Base-by-base conservation (phyloP, 37 sponge, comb jelly and placozoan species). In the Chondrosia reniformis region DNA sequence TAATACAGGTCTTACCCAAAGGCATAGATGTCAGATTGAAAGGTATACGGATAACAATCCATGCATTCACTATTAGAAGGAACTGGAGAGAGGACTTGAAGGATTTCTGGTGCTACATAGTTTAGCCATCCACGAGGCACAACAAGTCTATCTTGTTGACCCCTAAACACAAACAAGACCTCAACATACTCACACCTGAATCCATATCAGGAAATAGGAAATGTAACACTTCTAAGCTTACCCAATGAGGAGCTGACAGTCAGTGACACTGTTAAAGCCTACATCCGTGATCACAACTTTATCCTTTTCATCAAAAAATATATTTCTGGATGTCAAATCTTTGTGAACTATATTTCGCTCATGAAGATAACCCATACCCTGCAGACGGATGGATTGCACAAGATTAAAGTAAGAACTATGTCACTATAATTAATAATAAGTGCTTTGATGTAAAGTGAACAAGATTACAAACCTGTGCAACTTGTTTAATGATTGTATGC, bases 1-100 rank as follows among this genome's bases (percentile, higher is more conserved):
- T n/a, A n/a, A n/a, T n/a, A n/a, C n/a, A n/a, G n/a, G n/a, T n/a
- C 88, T 79, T 74, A 94, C 95, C 95, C 88, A 81, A 94, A 94
- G 37, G 95, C 92, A 72, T 85, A 94, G 56, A 94, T 65, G 62
- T 94, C 95, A 0, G 95, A 83, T 44, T 79, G 63, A 30, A 79
- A 57, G 1, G 77, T 78, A 79, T 82, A 85, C n/a, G n/a, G n/a
- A 33, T 74, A 78, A 44, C 77, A 81, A 2, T 63, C 41, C 7
- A 45, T 36, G 32, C 34, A 52, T 5, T 75, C 67, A n/a, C n/a
- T n/a, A n/a, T n/a, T n/a, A n/a, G n/a, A n/a, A n/a, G n/a, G n/a
- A 17, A 41, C 24, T 0, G 87, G 79, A 0, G 77, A 65, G 52
- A 96, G 81, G 21, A 31, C 76, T 41, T 62, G 64, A n/a, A 96